A percentile compares a stretch with the other conserved stretches of the same genome.
Conservation (phyloP, 2,113 vertebrate species). For the Caloenas nicobarica region DNA sequence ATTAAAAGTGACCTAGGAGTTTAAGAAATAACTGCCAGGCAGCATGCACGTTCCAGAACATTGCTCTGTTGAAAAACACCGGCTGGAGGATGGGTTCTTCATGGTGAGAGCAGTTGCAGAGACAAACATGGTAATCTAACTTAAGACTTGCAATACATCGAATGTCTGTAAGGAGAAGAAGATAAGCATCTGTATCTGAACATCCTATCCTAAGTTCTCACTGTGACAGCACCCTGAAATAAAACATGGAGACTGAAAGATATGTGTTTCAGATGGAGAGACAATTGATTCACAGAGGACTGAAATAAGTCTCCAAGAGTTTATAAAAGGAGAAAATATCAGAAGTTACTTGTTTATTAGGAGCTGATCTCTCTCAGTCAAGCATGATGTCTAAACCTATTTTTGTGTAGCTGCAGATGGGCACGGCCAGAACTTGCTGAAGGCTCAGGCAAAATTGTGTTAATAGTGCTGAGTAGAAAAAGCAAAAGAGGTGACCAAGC, state of each 20-base stretch:
- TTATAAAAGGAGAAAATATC: neutral
- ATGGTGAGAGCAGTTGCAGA: neutral
- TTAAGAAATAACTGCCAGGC: neutral
- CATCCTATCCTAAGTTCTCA: neutral
- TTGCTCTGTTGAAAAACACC: neutral
- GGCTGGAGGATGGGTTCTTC: neutral
- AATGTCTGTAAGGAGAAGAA: neutral
- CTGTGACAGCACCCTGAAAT: neutral
- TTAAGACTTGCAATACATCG: neutral
- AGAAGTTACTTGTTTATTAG: neutral
- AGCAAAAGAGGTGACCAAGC: neutral
- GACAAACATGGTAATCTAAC: neutral
- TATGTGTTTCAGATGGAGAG: neutral
- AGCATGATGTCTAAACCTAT: neutral
- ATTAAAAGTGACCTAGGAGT: neutral
- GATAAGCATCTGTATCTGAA: neutral
- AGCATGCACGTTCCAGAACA: neutral
- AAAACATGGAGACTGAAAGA: neutral
- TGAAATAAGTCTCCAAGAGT: neutral
- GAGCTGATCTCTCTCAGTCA: neutral
- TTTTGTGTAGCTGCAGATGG: neutral
- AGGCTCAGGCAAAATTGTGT: neutral
- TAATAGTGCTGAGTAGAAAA: neutral
- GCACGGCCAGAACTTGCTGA: neutral
- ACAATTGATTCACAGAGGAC: neutral